Base-by-base conservation (phyloP, 2,797 vertebrate species). In the Basileuterus tristriatus region DNA sequence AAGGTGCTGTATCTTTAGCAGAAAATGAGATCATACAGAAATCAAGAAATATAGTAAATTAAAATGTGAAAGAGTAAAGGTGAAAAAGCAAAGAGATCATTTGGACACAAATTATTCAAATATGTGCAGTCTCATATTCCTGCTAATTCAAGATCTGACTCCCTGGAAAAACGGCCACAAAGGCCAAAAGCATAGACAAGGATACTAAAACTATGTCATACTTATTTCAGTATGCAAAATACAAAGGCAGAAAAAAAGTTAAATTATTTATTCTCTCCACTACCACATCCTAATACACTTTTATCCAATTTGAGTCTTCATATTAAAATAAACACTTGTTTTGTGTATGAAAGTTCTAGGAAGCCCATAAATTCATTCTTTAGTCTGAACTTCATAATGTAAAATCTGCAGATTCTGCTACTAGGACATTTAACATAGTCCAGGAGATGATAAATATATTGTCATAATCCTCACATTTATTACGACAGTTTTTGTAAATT, bases 361-460 rank as follows among this genome's bases (percentile, higher is more conserved):
- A 86, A 84, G 41, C 68, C 77, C 47, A 62, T 75, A 84, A 89
- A 50, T 70, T 77, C 65, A 60, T 59, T 91, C 59, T 84, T 94
- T 11, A 4, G 6, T 91, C 62, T 96, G 37, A 87, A 70, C 4
- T 36, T 52, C 47, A 22, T 86, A 49, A 84, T 77, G 59, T 1
- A 16, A 80, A 85, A 82, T 59, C 50, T 75, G 39, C 34, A 74
- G 64, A 83, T 86, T 94, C 80, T 49, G 14, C 70, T 72, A 34
- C 64, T 64, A 74, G 37, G 52, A 53, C 53, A 56, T 72, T 90
- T 93, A 85, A 74, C 68, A 63, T 63, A 90, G 80, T 46, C 86
- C 83, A 94, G 62, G 53, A 91, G 72, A 81, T 88, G 23, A 94
- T 79, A 94, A 96, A 97, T 79, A 78, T 62, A 47, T 92, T 92